Conservation (phyloP, 2,797 vertebrate genomes). For the Trematomus bernacchii region DNA sequence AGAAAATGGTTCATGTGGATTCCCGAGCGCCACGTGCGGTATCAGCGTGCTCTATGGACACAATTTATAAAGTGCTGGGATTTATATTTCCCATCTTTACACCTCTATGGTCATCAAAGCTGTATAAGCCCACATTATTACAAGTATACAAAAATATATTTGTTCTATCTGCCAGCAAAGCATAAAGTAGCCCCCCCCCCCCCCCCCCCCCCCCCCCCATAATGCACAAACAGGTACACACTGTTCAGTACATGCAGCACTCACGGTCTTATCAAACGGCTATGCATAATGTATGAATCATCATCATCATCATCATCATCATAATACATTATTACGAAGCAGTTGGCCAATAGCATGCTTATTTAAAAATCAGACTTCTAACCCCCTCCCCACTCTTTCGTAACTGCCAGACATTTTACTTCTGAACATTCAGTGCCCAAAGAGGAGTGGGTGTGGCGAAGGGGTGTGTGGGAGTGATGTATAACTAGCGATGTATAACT, state of each 20-base stretch:
- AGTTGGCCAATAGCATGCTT: not conserved
- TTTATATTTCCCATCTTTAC: not conserved
- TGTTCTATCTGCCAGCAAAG: not conserved
- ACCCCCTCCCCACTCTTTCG: not conserved
- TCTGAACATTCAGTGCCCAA: slow-evolving; percentile 63
- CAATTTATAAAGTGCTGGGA: not conserved
- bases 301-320: not conserved
- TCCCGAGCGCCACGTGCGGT: slow-evolving; percentile 18
- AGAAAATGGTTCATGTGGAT: not conserved
- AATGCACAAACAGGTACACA: not conserved
- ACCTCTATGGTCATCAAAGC: not conserved
- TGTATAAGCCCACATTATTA: not conserved
- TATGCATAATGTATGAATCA: not conserved
- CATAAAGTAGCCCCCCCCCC: not conserved
- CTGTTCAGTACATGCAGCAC: not conserved
- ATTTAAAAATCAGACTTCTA: not conserved
- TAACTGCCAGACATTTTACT: slow-evolving; percentile 18
- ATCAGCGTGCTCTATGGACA: not conserved
- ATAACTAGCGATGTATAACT: not conserved
- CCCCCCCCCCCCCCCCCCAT: no score
- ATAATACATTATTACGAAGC: not conserved
- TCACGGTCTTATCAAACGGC: not conserved
- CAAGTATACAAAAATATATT: not conserved
- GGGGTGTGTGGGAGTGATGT: not conserved
- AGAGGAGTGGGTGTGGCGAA: slow-evolving; percentile 49